Evolutionary conservation across 2,888 invertebrate genomes (phyloP).

Genomic region (Latrodectus elegans): DNA sequence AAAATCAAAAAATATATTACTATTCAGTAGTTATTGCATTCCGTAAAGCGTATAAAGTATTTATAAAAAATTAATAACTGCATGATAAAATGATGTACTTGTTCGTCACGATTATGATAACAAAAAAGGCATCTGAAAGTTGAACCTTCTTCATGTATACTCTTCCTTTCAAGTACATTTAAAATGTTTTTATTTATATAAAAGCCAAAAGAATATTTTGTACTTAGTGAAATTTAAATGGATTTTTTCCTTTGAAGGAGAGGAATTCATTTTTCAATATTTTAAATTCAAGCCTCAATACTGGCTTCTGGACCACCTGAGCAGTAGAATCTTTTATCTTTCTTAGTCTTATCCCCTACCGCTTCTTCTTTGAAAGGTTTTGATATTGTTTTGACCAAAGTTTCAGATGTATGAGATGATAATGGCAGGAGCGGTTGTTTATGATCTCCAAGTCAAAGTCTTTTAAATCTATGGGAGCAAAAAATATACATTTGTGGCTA

Average conservation of each 20-base stretch:
- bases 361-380: conserved; percentile 17
- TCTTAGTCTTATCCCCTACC: conserved; percentile 15
- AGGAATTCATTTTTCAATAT: background rate
- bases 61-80: too few species aligned
- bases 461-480: background rate
- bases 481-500: conserved; percentile 1
- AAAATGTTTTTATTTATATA: too few species aligned
- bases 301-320: conserved; percentile 28
- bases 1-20: too few species aligned
- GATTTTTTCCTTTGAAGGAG: background rate
- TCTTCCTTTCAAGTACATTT: too few species aligned
- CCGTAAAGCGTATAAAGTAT: too few species aligned
- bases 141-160: too few species aligned
- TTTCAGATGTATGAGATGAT: conserved; percentile 62
- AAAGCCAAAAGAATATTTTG: too few species aligned
- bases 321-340: conserved; percentile 20
- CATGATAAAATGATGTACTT: too few species aligned
- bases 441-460: conserved; percentile 48
- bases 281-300: background rate
- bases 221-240: background rate
- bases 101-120: too few species aligned
- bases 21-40: too few species aligned
- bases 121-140: too few species aligned
- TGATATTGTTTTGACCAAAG: conserved; percentile 56
- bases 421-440: conserved; percentile 53